Evolutionary conservation across 2,797 vertebrate genomes (phyloP).

Genomic region (Takifugu ocellatus): DNA sequence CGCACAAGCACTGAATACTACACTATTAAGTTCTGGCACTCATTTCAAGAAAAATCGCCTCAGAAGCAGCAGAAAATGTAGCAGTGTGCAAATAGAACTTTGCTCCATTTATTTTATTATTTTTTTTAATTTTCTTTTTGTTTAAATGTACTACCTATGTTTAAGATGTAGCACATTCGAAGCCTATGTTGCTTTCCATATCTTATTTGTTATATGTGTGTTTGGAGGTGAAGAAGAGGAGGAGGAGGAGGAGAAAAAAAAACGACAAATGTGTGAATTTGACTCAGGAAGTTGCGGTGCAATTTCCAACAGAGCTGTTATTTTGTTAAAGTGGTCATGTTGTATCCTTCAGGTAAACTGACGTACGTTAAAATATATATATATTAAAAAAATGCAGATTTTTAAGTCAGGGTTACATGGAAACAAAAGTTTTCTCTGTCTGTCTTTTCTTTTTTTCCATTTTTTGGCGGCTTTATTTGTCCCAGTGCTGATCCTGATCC

Average conservation of each 20-base stretch:
- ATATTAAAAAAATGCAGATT: constrained; percentile 59
- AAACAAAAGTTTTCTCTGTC: constrained; percentile 56
- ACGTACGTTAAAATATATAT: constrained; percentile 39
- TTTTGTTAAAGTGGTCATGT: constrained; percentile 62
- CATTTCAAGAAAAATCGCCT: constrained; percentile 83
- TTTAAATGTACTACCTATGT: constrained; percentile 79
- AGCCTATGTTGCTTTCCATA: constrained; percentile 69
- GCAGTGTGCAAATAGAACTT: constrained; percentile 92
- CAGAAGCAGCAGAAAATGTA: constrained; percentile 97
- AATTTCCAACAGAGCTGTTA: constrained; percentile 73
- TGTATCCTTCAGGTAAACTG: constrained; percentile 70
- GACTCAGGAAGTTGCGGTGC: constrained; percentile 79
- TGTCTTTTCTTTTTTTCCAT: constrained; percentile 55
- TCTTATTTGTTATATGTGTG: constrained; percentile 31
- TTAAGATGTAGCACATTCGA: constrained; percentile 81
- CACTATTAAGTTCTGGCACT: constrained; percentile 95
- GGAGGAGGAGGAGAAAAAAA: too few relatives aligned
- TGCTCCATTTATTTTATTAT: constrained; percentile 49
- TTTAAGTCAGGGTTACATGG: constrained; percentile 67
- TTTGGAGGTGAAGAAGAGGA: too few relatives aligned
- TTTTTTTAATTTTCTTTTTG: constrained; percentile 11
- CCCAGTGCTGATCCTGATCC: constrained; percentile 53
- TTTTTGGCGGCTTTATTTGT: constrained; percentile 60
- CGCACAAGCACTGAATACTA: constrained; percentile 93
- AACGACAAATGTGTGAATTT: constrained; percentile 62